Evolutionary conservation across 2,888 invertebrate genomes (phyloP).

Genomic region (Oligia fasciuncula): DNA sequence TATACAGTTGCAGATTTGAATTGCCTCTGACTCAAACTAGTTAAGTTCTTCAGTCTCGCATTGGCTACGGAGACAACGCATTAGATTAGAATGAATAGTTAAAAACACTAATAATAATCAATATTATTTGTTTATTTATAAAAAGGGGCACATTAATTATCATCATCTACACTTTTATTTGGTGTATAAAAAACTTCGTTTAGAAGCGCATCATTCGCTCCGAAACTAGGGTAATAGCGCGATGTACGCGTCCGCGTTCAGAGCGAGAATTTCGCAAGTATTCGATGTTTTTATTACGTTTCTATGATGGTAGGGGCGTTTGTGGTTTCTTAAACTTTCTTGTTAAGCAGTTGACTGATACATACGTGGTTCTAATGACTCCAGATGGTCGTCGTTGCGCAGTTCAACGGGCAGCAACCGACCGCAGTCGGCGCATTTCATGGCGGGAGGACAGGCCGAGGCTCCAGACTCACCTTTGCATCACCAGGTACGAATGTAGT

Average conservation of each 20-base stretch:
- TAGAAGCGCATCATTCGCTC: neutral
- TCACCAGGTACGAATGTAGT: constrained; percentile 70
- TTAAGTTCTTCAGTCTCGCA: neutral
- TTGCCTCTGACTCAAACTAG: neutral
- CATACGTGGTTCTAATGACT: neutral
- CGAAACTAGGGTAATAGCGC: neutral
- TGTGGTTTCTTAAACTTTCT: neutral
- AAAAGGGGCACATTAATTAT: too few relatives aligned
- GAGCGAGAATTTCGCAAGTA: neutral
- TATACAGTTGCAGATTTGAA: neutral
- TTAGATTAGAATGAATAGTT: neutral
- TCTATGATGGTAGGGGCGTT: neutral
- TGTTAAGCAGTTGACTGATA: neutral
- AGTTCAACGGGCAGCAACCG: constrained; percentile 89
- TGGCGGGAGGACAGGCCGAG: constrained; percentile 72
- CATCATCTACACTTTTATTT: too few relatives aligned
- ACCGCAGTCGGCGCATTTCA: constrained; percentile 86
- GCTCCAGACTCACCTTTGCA: constrained; percentile 77
- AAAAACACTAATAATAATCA: neutral
- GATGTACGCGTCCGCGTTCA: neutral
- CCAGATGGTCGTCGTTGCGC: constrained; percentile 89
- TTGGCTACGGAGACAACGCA: neutral
- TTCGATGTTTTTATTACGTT: neutral
- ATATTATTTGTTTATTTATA: too few relatives aligned
- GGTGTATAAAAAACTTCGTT: neutral